These are phyloP conservation scores for Drosophila persimilis DNA, from an alignment of 1,140 invertebrate species.

Conservation along the genomic window DNA sequence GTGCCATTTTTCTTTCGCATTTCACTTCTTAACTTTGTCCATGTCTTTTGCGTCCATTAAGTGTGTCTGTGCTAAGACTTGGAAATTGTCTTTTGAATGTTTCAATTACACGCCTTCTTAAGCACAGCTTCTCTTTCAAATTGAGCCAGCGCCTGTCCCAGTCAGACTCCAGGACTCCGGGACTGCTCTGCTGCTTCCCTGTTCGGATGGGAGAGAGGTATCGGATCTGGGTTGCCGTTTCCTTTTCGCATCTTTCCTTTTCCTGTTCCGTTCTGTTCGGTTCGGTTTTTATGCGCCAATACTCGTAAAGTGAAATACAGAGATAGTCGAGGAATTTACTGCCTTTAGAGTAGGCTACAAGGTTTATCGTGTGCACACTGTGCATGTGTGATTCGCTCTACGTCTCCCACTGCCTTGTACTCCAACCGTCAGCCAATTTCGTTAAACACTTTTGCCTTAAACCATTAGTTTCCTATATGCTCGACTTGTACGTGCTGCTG, in stretches of 20 bases:
- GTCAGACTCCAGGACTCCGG: constrained; percentile 4
- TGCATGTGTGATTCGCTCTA: constrained; percentile 9
- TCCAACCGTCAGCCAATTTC: constrained; percentile 53
- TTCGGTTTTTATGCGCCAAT: constrained; percentile 76
- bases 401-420: neutral
- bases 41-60: constrained; percentile 81
- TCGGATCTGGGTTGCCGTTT: constrained; percentile 42
- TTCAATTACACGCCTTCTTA: constrained; percentile 84
- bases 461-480: constrained; percentile 82
- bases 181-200: too few species aligned
- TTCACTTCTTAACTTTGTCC: constrained; percentile 78
- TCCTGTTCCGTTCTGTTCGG: constrained; percentile 36
- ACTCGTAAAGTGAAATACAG: constrained; percentile 68
- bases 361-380: constrained; percentile 38
- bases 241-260: constrained; percentile 5
- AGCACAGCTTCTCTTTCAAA: constrained; percentile 83
- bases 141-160: constrained; percentile 55
- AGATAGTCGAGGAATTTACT: constrained; percentile 77
- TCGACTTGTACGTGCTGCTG: constrained; percentile 65
- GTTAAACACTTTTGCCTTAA: constrained; percentile 83
- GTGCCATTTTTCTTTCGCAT: constrained; percentile 79
- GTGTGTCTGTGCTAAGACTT: constrained; percentile 83
- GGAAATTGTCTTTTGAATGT: constrained; percentile 83
- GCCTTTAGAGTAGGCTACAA: constrained; percentile 59
- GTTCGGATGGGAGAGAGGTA: constrained; percentile 19